Conservation (phyloP, 2,113 vertebrate genomes). For the Pantherophis guttatus region DNA sequence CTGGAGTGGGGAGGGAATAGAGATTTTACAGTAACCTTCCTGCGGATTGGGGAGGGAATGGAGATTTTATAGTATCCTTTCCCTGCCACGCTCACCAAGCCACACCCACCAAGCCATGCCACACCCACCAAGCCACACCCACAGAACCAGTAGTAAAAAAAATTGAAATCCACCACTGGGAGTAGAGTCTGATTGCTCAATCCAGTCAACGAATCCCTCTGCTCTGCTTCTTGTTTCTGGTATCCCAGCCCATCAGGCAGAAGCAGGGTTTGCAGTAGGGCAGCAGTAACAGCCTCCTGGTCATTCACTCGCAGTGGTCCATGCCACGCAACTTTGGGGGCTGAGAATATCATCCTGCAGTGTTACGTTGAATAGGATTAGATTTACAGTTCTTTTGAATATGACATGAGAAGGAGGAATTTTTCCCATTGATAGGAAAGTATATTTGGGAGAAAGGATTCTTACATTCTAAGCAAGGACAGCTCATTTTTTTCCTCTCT, state of each 20-base stretch:
- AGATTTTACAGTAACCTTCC: too few relatives aligned
- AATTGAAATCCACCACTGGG: background rate
- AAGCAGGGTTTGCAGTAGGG: background rate
- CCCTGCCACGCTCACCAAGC: too few relatives aligned
- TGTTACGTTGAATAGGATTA: background rate
- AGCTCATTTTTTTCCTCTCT: background rate
- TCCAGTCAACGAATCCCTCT: background rate
- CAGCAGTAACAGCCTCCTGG: background rate
- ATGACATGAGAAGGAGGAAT: background rate
- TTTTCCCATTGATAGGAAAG: background rate
- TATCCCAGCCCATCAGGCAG: background rate
- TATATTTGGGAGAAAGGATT: background rate
- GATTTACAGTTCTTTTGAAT: background rate
- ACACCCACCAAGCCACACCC: too few relatives aligned
- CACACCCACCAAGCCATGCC: too few relatives aligned
- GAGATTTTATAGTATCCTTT: too few relatives aligned
- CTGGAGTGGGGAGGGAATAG: too few relatives aligned
- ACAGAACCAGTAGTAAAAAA: too few relatives aligned
- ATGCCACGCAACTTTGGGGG: background rate
- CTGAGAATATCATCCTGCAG: background rate
- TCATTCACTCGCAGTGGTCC: background rate
- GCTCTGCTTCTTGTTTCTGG: background rate
- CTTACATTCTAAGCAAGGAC: background rate
- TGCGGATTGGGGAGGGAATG: too few relatives aligned
- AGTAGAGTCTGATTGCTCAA: background rate